These are phyloP conservation scores for Penaeus japonicus DNA, from an alignment of 1,140 invertebrate genomes.

Conservation along the genomic window DNA sequence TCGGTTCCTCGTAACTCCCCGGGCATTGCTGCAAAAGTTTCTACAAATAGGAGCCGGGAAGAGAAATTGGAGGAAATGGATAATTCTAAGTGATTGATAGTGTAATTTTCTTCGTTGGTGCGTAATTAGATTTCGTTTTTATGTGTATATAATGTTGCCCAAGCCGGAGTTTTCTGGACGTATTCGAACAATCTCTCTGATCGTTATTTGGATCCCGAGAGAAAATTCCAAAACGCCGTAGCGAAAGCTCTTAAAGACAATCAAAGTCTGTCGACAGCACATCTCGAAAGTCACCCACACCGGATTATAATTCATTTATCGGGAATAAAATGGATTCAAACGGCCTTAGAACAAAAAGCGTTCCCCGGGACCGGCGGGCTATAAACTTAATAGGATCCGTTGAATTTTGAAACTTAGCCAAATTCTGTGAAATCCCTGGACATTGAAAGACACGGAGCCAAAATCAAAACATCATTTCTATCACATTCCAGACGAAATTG, in stretches of 20 bases:
- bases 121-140: no score
- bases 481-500: slow-evolving; percentile 50
- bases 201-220: neutral
- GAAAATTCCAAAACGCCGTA: neutral
- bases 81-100: no score
- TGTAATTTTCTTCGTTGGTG: no score
- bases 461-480: slow-evolving; percentile 53
- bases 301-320: neutral
- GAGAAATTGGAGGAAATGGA: no score
- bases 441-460: neutral
- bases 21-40: no score
- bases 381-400: no score
- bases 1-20: no score
- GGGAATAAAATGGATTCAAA: neutral
- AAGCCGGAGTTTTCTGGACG: neutral
- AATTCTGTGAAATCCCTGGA: neutral
- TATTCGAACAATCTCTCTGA: slow-evolving; percentile 17
- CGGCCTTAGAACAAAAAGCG: no score
- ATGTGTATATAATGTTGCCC: neutral
- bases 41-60: no score
- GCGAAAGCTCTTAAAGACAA: neutral
- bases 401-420: no score
- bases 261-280: no score
- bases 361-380: no score
- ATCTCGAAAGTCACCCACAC: neutral